A percentile compares a stretch with the other conserved stretches of the same genome.
These are phyloP conservation scores for Ceratosolen solmsi DNA, from an alignment of 1,140 invertebrate species.

Conservation along the genomic window DNA sequence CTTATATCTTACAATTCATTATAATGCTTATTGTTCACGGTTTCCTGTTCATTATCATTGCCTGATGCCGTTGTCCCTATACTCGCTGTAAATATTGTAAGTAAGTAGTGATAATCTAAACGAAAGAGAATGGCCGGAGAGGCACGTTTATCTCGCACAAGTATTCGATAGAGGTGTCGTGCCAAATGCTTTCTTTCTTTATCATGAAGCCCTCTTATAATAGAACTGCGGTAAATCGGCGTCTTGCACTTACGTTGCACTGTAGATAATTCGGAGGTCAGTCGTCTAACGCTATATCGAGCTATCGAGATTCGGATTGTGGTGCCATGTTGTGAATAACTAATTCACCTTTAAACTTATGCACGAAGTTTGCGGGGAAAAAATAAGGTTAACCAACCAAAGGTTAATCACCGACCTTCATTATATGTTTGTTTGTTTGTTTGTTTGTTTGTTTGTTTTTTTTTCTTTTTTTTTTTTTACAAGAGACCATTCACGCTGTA, in stretches of 20 bases:
- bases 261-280: conserved; percentile 70
- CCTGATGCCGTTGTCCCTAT: not conserved
- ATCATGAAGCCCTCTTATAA: conserved; percentile 54
- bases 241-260: conserved; percentile 57
- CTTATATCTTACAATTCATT: not conserved
- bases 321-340: conserved; percentile 60
- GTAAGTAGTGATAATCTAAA: not conserved
- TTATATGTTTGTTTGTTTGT: no score
- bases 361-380: not conserved
- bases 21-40: not conserved
- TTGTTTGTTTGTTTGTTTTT: no score
- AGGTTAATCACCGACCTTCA: no score
- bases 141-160: conserved; percentile 53
- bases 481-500: not conserved
- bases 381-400: no score
- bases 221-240: conserved; percentile 60
- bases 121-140: conserved; percentile 59
- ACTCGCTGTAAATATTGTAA: conserved; percentile 11
- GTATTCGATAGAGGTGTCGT: conserved; percentile 21
- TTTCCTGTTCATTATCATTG: conserved; percentile 4
- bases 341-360: not conserved
- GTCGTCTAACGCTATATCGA: conserved; percentile 71
- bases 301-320: conserved; percentile 66
- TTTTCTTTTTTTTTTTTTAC: no score
- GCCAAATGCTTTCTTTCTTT: conserved; percentile 2